A percentile compares a stretch with the other conserved stretches of the same genome.
phyloP scores from a whole-genome alignment of 92 coral and sea anemone genomes.

The Porites evermanni region DNA sequence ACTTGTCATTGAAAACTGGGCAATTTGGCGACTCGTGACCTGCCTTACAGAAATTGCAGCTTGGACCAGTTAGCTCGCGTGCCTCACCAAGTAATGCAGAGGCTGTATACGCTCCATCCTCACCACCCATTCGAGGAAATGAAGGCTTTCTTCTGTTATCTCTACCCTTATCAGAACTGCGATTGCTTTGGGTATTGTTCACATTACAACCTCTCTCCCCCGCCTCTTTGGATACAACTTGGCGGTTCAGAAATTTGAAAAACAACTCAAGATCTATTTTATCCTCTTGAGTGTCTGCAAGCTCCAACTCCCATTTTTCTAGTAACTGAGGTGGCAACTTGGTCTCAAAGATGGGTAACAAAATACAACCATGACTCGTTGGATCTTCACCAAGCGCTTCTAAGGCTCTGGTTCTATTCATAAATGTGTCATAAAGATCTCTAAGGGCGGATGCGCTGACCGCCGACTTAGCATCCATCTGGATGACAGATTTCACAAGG shows the following conservation, averaged over 20 bases:
- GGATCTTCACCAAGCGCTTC: conserved; percentile 55
- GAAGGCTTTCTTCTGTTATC: too few relatives aligned
- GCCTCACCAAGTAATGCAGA: conserved; percentile 17
- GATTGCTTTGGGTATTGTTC: conserved; percentile 11
- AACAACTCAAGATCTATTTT: conserved; percentile 48
- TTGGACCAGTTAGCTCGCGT: not conserved
- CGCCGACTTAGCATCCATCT: conserved; percentile 17
- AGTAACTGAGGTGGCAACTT: conserved; percentile 45
- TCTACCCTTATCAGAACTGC: not conserved
- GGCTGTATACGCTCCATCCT: too few relatives aligned
- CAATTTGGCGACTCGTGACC: conserved; percentile 37
- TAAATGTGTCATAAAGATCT: conserved; percentile 45
- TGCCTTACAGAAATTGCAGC: conserved; percentile 31
- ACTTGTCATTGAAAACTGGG: conserved; percentile 26
- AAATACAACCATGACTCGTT: conserved; percentile 43
- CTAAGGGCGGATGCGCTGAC: conserved; percentile 29
- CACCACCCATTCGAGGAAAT: too few relatives aligned
- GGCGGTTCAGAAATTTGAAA: conserved; percentile 50
- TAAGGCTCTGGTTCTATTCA: conserved; percentile 50
- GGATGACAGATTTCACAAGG: conserved; percentile 33
- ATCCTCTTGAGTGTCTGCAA: conserved; percentile 55
- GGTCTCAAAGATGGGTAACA: conserved; percentile 45
- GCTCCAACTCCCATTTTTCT: conserved; percentile 56
- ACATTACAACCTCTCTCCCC: conserved; percentile 34
- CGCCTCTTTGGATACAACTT: conserved; percentile 55